A percentile compares a stretch with the other conserved stretches of the same genome.
phyloP scores from a whole-genome alignment of 2,797 vertebrate genomes.

The Hydrocynus forskahlii region DNA sequence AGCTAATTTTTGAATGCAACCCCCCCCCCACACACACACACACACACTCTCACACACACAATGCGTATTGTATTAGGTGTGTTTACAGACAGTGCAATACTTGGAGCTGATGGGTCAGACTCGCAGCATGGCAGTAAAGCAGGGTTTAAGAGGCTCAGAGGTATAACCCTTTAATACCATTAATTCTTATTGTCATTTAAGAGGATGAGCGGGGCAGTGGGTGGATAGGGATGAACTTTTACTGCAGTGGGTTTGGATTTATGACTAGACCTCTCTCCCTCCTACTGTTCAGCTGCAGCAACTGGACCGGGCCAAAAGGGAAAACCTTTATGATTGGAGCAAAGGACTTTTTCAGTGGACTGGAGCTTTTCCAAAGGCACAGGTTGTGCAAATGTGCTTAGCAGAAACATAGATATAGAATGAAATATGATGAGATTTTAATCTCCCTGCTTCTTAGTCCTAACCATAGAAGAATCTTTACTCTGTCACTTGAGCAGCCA shows the following conservation, averaged over 20 bases:
- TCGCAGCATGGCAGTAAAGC: constrained; percentile 69
- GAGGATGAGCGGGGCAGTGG: constrained; percentile 68
- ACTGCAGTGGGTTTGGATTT: constrained; percentile 67
- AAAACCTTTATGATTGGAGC: background rate
- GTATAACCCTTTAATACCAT: constrained; percentile 73
- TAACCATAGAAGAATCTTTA: background rate
- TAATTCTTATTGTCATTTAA: constrained; percentile 79
- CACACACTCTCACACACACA: background rate
- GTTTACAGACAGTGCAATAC: constrained; percentile 20
- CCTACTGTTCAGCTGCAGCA: constrained; percentile 1
- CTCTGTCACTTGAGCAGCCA: background rate
- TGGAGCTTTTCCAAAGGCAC: background rate
- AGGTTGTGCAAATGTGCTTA: constrained; percentile 1
- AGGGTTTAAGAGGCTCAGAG: constrained; percentile 75
- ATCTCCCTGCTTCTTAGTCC: background rate
- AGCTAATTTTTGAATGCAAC: background rate
- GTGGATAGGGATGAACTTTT: constrained; percentile 68
- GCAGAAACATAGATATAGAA: background rate
- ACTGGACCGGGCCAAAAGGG: background rate
- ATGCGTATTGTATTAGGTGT: background rate
- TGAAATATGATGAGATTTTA: background rate
- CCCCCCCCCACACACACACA: background rate
- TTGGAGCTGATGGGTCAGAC: constrained; percentile 53
- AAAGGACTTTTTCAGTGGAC: background rate
- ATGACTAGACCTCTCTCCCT: constrained; percentile 51